These are phyloP conservation scores for Xerus inauris DNA, from an alignment of 2,113 vertebrate species.

Conservation along the genomic window DNA sequence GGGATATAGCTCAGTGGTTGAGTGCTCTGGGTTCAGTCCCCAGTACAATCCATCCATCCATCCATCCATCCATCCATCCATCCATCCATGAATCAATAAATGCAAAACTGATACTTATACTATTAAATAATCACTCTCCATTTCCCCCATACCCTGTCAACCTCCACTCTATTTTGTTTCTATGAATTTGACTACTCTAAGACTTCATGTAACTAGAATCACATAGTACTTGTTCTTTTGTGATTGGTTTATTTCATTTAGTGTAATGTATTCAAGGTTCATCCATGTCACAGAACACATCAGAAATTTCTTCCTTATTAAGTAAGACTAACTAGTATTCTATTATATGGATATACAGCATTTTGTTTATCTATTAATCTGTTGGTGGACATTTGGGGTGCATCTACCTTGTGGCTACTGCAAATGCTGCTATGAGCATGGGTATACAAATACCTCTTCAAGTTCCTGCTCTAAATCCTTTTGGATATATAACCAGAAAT, in stretches of 20 bases:
- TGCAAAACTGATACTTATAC: slow-evolving; percentile 21
- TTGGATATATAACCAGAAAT: not conserved
- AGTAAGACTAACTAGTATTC: not conserved
- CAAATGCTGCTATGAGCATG: not conserved
- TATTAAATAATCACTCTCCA: not conserved
- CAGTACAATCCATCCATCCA: too few relatives aligned
- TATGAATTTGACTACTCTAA: not conserved
- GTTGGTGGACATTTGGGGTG: not conserved
- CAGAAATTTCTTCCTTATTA: slow-evolving; percentile 38
- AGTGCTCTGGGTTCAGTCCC: not conserved
- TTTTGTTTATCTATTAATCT: slow-evolving; percentile 10
- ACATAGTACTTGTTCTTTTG: not conserved
- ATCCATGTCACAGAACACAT: not conserved
- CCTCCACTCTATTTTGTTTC: not conserved
- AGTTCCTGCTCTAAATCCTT: not conserved
- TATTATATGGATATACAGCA: not conserved
- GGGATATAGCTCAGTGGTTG: too few relatives aligned
- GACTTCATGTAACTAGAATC: not conserved
- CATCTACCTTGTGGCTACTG: not conserved
- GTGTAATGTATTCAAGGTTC: not conserved
- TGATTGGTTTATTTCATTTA: slow-evolving; percentile 9
- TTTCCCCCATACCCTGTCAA: not conserved
- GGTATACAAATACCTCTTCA: not conserved
- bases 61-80: too few relatives aligned
- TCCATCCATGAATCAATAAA: not conserved